Conservation (phyloP, 2,888 invertebrate species). For the Tetragonula carbonaria region DNA sequence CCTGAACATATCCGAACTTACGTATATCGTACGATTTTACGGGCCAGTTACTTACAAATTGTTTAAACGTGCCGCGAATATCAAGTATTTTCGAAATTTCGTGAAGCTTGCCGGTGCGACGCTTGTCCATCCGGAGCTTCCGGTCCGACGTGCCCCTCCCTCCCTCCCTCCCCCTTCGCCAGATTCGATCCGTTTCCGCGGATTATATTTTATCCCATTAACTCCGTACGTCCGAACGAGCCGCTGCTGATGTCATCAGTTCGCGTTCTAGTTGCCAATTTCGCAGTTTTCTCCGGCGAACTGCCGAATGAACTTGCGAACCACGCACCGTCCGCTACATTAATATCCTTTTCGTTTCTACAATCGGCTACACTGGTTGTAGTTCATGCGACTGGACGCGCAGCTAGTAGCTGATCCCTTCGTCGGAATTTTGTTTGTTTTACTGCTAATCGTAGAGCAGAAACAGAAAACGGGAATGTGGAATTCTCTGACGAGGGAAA, state of each 20-base stretch:
- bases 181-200: slow-evolving; percentile 44
- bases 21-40: slow-evolving; percentile 24
- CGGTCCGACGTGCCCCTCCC: not conserved
- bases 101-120: slow-evolving; percentile 28
- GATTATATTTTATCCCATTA: slow-evolving; percentile 74
- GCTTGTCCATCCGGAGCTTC: slow-evolving; percentile 26
- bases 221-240: slow-evolving; percentile 62
- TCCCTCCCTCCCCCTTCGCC: too few relatives aligned
- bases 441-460: not conserved
- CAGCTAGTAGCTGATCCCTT: not conserved
- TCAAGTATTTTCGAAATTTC: slow-evolving; percentile 46
- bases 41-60: slow-evolving; percentile 36
- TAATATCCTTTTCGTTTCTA: not conserved
- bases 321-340: not conserved
- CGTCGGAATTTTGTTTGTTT: not conserved
- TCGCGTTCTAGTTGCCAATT: slow-evolving; percentile 78
- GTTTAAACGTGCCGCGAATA: slow-evolving; percentile 50
- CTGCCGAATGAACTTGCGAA: not conserved
- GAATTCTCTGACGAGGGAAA: not conserved
- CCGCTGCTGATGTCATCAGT: slow-evolving; percentile 70
- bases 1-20: slow-evolving; percentile 15
- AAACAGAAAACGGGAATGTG: not conserved
- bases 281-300: slow-evolving; percentile 77
- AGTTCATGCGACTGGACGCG: not conserved
- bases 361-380: not conserved